Evolutionary conservation across 1,140 invertebrate genomes (phyloP).

Genomic region (Cecropterus lyciades): DNA sequence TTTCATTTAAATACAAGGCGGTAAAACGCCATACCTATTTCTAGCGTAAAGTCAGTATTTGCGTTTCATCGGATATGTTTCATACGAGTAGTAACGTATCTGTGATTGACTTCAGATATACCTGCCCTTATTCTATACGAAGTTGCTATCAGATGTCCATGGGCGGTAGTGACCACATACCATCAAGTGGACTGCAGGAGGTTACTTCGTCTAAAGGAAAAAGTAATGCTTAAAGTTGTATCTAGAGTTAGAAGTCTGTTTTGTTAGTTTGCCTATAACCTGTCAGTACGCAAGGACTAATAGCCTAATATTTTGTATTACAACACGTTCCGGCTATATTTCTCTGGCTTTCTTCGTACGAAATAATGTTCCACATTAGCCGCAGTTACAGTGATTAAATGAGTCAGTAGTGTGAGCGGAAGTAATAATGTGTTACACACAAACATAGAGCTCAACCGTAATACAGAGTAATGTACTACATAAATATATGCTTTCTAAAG

Average conservation of each 20-base stretch:
- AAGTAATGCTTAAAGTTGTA: no score
- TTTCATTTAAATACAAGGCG: no score
- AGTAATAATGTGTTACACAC: conserved; percentile 54
- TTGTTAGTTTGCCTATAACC: background rate
- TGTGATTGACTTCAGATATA: no score
- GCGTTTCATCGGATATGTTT: no score
- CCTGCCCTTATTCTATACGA: no score
- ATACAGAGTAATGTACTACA: background rate
- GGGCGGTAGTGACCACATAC: no score
- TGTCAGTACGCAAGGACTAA: conserved; percentile 38
- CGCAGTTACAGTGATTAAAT: conserved; percentile 79
- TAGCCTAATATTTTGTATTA: conserved; percentile 65
- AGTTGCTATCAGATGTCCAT: no score
- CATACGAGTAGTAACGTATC: no score
- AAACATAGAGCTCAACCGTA: background rate
- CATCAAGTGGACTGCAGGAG: no score
- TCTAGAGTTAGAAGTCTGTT: background rate
- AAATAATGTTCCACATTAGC: conserved; percentile 77
- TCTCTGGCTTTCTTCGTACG: conserved; percentile 65
- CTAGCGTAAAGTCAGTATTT: no score
- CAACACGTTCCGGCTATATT: conserved; percentile 64
- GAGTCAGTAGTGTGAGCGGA: conserved; percentile 61
- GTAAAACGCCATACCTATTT: no score
- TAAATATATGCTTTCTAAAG: background rate
- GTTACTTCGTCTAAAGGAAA: no score